A percentile compares a stretch with the other conserved stretches of the same genome.
These are phyloP conservation scores for Ips nitidus DNA, from an alignment of 1,140 invertebrate species.

Conservation along the genomic window DNA sequence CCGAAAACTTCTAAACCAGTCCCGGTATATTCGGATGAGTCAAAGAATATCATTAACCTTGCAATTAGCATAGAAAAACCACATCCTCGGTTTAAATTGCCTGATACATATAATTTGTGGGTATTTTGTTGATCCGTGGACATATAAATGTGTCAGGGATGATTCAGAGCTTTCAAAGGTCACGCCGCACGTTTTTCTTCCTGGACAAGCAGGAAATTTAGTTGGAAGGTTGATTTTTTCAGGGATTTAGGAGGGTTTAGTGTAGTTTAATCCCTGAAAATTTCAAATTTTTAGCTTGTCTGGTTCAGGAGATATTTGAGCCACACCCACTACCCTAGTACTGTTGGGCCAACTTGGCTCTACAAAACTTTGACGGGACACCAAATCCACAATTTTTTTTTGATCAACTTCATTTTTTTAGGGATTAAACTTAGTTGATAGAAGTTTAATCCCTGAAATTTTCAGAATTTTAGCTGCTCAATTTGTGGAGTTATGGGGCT, in stretches of 20 bases:
- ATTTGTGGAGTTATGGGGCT: too few species aligned
- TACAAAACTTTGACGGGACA: too few species aligned
- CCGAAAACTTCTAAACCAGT: neutral
- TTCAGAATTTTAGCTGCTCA: too few species aligned
- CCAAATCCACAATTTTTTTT: too few species aligned
- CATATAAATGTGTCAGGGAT: too few species aligned
- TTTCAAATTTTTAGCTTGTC: too few species aligned
- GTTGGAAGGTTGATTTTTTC: neutral
- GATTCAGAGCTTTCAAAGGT: neutral
- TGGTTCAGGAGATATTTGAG: too few species aligned
- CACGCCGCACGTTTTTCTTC: neutral
- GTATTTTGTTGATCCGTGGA: constrained; percentile 15
- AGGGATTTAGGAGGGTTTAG: neutral
- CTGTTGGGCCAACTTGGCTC: too few species aligned
- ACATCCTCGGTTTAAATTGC: constrained; percentile 26
- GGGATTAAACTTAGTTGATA: too few species aligned
- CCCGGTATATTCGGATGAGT: neutral
- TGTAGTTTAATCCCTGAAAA: neutral
- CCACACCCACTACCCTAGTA: too few species aligned
- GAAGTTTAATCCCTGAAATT: too few species aligned
- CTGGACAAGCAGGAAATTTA: neutral
- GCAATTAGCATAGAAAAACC: constrained; percentile 7
- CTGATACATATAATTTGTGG: constrained; percentile 8
- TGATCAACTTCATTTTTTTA: too few species aligned
- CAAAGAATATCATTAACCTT: constrained; percentile 21